Evolutionary conservation across 1,140 invertebrate genomes (phyloP), one percentile per base, ranked within the genome.

Genomic region (Lineus longissimus): DNA sequence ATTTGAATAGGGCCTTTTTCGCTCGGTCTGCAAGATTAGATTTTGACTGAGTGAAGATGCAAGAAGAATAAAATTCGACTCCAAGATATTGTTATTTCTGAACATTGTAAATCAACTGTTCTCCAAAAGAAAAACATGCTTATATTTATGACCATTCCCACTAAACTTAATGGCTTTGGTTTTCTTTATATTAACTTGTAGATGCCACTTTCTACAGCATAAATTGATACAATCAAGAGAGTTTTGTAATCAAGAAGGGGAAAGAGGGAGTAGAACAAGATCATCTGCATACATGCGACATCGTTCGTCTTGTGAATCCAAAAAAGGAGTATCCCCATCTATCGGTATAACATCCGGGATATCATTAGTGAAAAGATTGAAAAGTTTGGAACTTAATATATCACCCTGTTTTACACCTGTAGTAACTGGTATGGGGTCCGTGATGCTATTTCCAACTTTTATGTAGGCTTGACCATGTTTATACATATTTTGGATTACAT

Each of bases 401-500:
- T 51, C 25, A 4, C 47, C 47, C 47, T 51, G 47, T 23, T 51
- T 19, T 27, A 51, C 47, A 6, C 47, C 47, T 51, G 4, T 27
- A 9, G 6, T 51, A 7, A 51, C 47, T 7, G 47, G 47, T 19
- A 51, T 23, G 9, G 19, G n/a, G 6, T 51, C 19, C 9, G 47
- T 19, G 6, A 19, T 27, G 6, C 9, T 19, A 4, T 9, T n/a
- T 6, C 25, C 19, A 36, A 9, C n/a, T 27, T 51, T 19, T 4
- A 51, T 27, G 19, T 51, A 36, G 23, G 19, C 55, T 55, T 40
- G n/a, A 27, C 13, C 29, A 29, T 25, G 61, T 17, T 54, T 56
- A 62, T 23, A 59, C 43, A 55, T 43, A 62, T 23, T 43, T 61
- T 54, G 41, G 30, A 23, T 51, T 30, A 11, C 57, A 40, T 2